A percentile compares a stretch with the other conserved stretches of the same genome.
phyloP scores from a whole-genome alignment of 2,888 invertebrate species.

The Orthonevra nobilis region DNA sequence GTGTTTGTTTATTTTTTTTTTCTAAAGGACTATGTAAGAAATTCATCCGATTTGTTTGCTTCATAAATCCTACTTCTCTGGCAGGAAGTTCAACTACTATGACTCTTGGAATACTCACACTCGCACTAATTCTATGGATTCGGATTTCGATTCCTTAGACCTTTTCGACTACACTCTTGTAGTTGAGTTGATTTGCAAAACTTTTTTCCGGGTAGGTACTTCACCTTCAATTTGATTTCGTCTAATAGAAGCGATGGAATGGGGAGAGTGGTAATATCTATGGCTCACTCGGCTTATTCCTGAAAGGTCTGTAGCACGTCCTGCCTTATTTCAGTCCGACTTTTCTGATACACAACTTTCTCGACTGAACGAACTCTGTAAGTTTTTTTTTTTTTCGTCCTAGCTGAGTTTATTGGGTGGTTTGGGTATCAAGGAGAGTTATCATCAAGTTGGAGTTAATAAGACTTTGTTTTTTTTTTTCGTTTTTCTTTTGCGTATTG shows the following conservation, averaged over 20 bases:
- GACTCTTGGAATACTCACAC: no score
- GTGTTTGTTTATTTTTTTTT: conserved; percentile 11
- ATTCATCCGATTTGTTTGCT: conserved; percentile 66
- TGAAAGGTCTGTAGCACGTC: conserved; percentile 25
- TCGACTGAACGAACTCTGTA: conserved; percentile 39
- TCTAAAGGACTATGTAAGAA: conserved; percentile 18
- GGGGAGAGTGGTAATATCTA: background rate
- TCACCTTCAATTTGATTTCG: conserved; percentile 65
- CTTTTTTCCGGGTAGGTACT: conserved; percentile 63
- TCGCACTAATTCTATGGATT: background rate
- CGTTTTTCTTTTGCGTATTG: conserved; percentile 18
- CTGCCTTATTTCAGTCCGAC: conserved; percentile 6
- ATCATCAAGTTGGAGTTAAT: background rate
- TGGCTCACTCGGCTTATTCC: background rate
- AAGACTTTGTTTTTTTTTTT: conserved; percentile 1
- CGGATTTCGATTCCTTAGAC: conserved; percentile 24
- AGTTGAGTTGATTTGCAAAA: conserved; percentile 60
- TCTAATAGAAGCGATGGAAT: conserved; percentile 1
- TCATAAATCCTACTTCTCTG: conserved; percentile 66
- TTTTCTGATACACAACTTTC: conserved; percentile 47
- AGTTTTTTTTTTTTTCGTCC: conserved; percentile 9
- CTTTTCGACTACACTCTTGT: conserved; percentile 29
- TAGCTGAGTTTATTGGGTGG: background rate
- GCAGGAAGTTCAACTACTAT: conserved; percentile 55
- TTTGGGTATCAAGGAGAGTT: conserved; percentile 5